Percentiles rank a stretch among this genome's conserved stretches.
Evolutionary conservation across 1,140 invertebrate species (phyloP).

Genomic region (Musca vetustissima): DNA sequence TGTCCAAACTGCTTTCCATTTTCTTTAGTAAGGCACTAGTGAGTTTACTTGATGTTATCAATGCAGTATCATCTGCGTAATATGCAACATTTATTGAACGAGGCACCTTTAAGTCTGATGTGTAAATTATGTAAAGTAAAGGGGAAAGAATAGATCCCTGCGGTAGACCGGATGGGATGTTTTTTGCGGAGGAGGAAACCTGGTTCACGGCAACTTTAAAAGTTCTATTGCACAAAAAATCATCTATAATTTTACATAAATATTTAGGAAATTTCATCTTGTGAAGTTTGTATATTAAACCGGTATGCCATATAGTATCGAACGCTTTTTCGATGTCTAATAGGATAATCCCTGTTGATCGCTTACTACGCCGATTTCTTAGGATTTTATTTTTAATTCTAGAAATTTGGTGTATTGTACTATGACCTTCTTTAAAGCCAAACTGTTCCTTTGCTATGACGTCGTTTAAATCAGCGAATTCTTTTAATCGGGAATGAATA

Average conservation of each 20-base stretch:
- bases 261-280: not conserved
- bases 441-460: not conserved
- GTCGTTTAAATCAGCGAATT: not conserved
- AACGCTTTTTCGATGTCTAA: conserved; percentile 20
- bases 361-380: not conserved
- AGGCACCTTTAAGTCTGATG: conserved; percentile 1
- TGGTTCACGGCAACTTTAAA: not conserved
- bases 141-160: conserved; percentile 15
- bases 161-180: not conserved
- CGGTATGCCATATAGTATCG: conserved; percentile 16
- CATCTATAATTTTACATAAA: not conserved
- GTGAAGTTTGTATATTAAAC: not conserved
- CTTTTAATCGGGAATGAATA: not conserved
- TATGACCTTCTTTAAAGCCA: conserved; percentile 9
- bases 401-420: not conserved
- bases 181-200: not conserved
- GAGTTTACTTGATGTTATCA: not conserved
- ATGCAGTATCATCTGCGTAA: conserved; percentile 2
- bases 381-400: conserved; percentile 7
- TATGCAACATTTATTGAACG: not conserved
- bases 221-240: not conserved
- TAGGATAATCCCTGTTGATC: conserved; percentile 1
- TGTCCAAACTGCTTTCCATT: not conserved
- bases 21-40: conserved; percentile 1
- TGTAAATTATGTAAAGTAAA: conserved; percentile 5